Percentiles rank a stretch among this genome's conserved stretches.
Evolutionary conservation across 1,140 invertebrate species (phyloP).

Genomic region (Drosophila watanabei): DNA sequence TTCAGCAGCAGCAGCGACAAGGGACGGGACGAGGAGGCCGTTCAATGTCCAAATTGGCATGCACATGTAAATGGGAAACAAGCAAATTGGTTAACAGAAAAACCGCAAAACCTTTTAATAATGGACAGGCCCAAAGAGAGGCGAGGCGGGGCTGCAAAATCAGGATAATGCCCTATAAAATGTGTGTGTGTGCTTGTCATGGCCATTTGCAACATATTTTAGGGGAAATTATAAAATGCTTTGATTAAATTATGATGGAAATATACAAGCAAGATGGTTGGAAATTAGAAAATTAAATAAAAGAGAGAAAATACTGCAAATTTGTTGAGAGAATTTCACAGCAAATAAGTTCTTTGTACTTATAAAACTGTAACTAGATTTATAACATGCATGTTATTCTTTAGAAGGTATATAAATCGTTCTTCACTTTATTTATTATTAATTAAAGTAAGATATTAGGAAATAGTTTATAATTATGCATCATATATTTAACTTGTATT

Average conservation of each 20-base stretch:
- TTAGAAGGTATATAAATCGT: background rate
- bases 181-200: conserved; percentile 3
- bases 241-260: conserved; percentile 2
- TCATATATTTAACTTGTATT: background rate
- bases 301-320: background rate
- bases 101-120: conserved; percentile 81
- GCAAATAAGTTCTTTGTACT: background rate
- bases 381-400: background rate
- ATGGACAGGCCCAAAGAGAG: conserved; percentile 32
- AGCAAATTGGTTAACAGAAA: conserved; percentile 79
- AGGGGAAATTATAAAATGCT: background rate
- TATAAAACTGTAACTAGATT: background rate
- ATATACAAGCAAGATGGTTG: background rate
- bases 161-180: conserved; percentile 9
- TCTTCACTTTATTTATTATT: background rate
- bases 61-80: conserved; percentile 61
- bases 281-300: background rate
- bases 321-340: background rate
- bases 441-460: no score
- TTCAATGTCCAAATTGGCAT: conserved; percentile 67
- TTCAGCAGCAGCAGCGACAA: conserved; percentile 35
- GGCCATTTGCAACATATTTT: conserved; percentile 2
- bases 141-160: background rate
- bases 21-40: conserved; percentile 28
- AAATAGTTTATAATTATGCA: no score